Base-by-base conservation (phyloP, 2,113 vertebrate species). In the Dipodomys merriami region DNA sequence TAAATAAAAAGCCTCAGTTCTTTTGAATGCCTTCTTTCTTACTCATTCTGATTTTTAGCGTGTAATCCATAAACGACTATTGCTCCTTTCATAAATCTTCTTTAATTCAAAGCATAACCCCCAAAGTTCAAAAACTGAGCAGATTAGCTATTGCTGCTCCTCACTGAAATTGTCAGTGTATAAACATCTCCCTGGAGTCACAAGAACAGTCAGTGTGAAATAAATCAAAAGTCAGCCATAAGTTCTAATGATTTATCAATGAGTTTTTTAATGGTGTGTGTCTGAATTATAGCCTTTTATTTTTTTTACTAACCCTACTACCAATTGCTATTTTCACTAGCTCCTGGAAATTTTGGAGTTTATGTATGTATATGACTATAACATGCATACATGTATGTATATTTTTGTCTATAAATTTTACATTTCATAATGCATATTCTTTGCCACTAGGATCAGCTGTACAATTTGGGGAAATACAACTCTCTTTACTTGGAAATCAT, bases 401-500 rank as follows among this genome's bases (percentile, higher is more conserved):
- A 94, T 95, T 94, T 96, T 78, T 74, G 87, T 92, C 94, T 79
- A 96, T 95, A 97, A 91, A 94, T 95, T 97, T 94, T 94, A 3
- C 68, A 60, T 95, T 90, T 95, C 88, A 91, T 93, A 88, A 95
- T 90, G 82, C 83, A 91, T 96, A 78, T 95, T 92, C 69, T 82
- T 95, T 96, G 78, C 95, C 95, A 76, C 77, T 90, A 89, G 73
- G 15, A 94, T 93, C 96, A 83, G 35, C 0, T 0, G 15, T 91
- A 95, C 81, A 97, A 93, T 97, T 97, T 97, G 93, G 84, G 83
- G 93, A 73, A 78, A 79, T 94, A 97, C 96, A 97, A 94, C 88
- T 96, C 76, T 97, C 39, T 94, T 78, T 94, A 73, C 95, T 97
- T 97, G 91, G 92, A 98, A 98, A 97, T 97, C 97, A 96, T 78